A percentile compares a stretch with the other conserved stretches of the same genome.
Evolutionary conservation across 2,113 vertebrate species (phyloP).

Genomic region (Petromus typicus): DNA sequence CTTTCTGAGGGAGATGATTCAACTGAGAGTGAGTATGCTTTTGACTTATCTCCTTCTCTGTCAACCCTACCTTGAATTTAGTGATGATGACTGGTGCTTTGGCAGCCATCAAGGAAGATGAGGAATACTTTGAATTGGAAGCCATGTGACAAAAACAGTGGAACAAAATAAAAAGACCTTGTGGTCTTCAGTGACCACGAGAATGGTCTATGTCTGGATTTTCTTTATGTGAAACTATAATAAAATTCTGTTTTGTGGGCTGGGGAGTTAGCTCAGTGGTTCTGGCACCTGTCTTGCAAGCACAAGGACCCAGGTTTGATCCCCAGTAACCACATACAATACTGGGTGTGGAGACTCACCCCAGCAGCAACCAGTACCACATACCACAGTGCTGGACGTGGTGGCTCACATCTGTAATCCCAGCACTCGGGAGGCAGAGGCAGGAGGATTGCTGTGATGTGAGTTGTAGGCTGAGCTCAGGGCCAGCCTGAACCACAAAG

Average conservation of each 20-base stretch:
- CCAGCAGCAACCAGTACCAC: too few relatives aligned
- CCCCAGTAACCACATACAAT: too few relatives aligned
- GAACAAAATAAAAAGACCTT: neutral
- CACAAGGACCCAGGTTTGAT: too few relatives aligned
- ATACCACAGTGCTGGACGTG: too few relatives aligned
- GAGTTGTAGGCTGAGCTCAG: too few relatives aligned
- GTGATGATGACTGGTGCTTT: neutral
- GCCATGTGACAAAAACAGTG: neutral
- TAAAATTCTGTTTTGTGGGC: neutral
- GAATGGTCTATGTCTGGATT: neutral
- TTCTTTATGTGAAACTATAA: neutral
- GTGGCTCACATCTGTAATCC: too few relatives aligned
- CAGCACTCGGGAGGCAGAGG: too few relatives aligned
- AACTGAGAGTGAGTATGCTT: neutral
- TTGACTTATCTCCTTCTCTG: neutral
- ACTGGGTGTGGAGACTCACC: too few relatives aligned
- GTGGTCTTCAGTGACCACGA: neutral
- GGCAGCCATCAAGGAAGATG: neutral
- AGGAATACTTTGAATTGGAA: neutral
- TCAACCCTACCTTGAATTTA: neutral
- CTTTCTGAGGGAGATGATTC: neutral
- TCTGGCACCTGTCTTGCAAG: too few relatives aligned
- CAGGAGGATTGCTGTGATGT: too few relatives aligned
- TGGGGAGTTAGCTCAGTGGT: too few relatives aligned
- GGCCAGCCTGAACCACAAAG: too few relatives aligned